phyloP scores from a whole-genome alignment of 2,888 invertebrate genomes.

The Imbricaverruca yamaguchii region DNA sequence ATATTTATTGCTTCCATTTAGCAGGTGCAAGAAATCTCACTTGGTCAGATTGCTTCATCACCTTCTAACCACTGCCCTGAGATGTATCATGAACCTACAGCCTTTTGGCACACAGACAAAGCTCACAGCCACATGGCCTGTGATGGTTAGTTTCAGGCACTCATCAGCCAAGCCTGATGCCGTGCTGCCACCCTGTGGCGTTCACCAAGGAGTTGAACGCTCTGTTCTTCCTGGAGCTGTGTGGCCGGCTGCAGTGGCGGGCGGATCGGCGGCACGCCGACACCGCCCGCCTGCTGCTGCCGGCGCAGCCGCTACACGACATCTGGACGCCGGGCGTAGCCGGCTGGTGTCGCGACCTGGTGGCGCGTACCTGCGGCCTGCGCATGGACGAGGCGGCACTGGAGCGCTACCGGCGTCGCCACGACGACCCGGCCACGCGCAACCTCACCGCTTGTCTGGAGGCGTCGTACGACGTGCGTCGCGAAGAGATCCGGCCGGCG shows the following conservation, averaged over 20 bases:
- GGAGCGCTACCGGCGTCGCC: constrained; percentile 6
- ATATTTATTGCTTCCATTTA: too few species aligned
- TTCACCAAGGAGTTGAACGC: constrained; percentile 13
- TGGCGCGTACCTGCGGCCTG: background rate
- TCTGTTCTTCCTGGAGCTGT: constrained; percentile 18
- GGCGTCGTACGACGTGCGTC: background rate
- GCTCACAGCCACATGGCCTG: too few species aligned
- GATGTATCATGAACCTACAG: too few species aligned
- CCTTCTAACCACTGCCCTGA: too few species aligned
- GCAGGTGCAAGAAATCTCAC: too few species aligned
- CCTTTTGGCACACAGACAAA: too few species aligned
- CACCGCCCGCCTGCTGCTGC: background rate
- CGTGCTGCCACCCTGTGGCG: constrained; percentile 18
- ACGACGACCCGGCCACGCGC: background rate
- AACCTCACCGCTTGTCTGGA: background rate
- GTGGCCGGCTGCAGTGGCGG: background rate
- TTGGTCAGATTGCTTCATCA: too few species aligned
- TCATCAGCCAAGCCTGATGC: background rate
- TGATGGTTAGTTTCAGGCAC: background rate
- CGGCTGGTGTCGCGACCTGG: constrained; percentile 1
- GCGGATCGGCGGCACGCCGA: background rate
- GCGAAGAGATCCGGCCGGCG: constrained; percentile 5
- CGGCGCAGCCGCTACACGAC: background rate
- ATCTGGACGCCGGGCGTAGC: constrained; percentile 4
- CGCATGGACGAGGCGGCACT: background rate